Conservation (phyloP, 30 jellyfish, hydroid and myxozoan genomes). For the Chironex yamaguchii region DNA sequence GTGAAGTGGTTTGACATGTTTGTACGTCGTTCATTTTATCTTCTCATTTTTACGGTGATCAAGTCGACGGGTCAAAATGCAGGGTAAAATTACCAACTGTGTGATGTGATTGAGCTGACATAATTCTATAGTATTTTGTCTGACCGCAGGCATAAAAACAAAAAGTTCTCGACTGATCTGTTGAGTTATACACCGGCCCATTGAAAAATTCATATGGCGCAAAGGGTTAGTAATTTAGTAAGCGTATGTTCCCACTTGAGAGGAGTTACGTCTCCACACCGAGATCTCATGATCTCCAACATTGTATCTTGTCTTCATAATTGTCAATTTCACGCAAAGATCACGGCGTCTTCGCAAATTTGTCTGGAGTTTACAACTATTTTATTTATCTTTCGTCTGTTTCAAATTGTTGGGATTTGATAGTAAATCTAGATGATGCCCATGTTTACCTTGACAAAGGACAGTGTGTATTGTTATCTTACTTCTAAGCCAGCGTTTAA, state of each 20-base stretch:
- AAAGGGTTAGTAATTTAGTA: conserved; percentile 71
- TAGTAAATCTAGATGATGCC: background rate
- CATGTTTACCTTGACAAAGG: conserved; percentile 9
- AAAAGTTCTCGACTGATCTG: conserved; percentile 86
- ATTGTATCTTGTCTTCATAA: background rate
- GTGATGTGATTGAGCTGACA: conserved; percentile 90
- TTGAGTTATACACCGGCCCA: conserved; percentile 58
- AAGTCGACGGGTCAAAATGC: conserved; percentile 76
- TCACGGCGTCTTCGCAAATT: background rate
- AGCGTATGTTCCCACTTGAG: background rate
- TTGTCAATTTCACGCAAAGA: background rate
- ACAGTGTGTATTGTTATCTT: background rate
- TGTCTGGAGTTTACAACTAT: background rate
- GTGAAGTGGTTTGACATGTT: conserved; percentile 66
- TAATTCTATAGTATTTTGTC: conserved; percentile 86
- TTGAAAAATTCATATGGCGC: conserved; percentile 87
- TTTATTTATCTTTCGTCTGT: background rate
- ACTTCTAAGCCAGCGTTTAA: background rate
- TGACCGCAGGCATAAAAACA: conserved; percentile 92
- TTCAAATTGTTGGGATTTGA: background rate
- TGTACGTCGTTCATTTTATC: conserved; percentile 75
- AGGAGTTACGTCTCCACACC: background rate
- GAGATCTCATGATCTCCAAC: background rate
- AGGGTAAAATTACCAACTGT: conserved; percentile 90
- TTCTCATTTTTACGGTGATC: conserved; percentile 46